Percentiles rank a stretch among this genome's conserved stretches.
Evolutionary conservation across 2,113 vertebrate species (phyloP).

Genomic region (Lepisosteus osseus): DNA sequence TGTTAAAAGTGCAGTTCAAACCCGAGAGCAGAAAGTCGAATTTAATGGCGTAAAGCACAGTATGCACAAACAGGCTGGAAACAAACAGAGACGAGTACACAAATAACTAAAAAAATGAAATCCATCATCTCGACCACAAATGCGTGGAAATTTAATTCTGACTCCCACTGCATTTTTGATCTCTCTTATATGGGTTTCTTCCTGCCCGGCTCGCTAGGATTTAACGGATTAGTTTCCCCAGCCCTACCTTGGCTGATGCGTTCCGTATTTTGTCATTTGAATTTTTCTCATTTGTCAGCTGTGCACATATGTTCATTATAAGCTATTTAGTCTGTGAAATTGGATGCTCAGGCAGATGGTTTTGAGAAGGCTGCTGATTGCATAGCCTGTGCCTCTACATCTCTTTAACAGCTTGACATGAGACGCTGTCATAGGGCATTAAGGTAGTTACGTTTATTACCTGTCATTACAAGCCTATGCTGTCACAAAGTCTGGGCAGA

Average conservation of each 20-base stretch:
- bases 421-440: conserved; percentile 35
- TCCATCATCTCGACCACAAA: conserved; percentile 1
- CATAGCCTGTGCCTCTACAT: conserved; percentile 34
- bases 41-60: background rate
- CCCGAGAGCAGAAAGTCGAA: background rate
- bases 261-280: conserved; percentile 27
- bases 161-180: conserved; percentile 1
- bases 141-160: conserved; percentile 5
- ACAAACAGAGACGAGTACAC: background rate
- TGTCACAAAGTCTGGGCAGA: conserved; percentile 4
- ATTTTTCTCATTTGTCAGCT: conserved; percentile 34
- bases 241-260: conserved; percentile 20
- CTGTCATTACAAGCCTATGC: conserved; percentile 40
- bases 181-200: background rate
- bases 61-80: background rate
- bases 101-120: background rate
- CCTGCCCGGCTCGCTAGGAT: background rate
- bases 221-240: conserved; percentile 27
- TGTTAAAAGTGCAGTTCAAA: background rate
- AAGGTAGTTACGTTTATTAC: conserved; percentile 34
- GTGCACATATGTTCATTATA: conserved; percentile 34
- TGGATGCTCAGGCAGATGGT: conserved; percentile 39
- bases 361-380: conserved; percentile 32
- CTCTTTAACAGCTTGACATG: conserved; percentile 36
- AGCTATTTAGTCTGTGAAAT: conserved; percentile 47